A percentile compares a stretch with the other conserved stretches of the same genome.
Evolutionary conservation across 2,797 vertebrate species (phyloP).

Genomic region (Siniperca undulata): DNA sequence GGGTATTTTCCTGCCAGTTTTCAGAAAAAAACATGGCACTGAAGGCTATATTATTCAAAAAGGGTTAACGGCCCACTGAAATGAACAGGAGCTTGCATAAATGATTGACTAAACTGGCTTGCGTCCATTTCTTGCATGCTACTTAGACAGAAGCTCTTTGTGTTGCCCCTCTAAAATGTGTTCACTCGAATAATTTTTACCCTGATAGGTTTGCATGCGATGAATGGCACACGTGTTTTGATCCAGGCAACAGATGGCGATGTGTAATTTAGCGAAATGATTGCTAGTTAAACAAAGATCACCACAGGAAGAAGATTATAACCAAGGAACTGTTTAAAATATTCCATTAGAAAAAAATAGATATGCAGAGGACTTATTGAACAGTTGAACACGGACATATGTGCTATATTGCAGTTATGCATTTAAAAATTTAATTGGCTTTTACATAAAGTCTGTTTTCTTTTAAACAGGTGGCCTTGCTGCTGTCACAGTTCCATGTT

Average conservation of each 20-base stretch:
- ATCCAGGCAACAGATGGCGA: constrained; percentile 27
- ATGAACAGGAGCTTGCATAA: constrained; percentile 20
- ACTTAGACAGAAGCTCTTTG: constrained; percentile 8
- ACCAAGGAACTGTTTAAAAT: constrained; percentile 5
- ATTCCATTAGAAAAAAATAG: not conserved
- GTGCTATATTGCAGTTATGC: not conserved
- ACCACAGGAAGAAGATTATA: not conserved
- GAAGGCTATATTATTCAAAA: constrained; percentile 13
- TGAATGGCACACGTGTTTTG: not conserved
- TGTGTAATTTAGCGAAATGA: constrained; percentile 31
- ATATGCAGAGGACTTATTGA: not conserved
- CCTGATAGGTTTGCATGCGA: not conserved
- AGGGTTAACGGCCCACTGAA: not conserved
- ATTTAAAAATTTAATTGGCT: not conserved
- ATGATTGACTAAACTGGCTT: not conserved
- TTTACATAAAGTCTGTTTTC: not conserved
- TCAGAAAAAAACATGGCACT: constrained; percentile 4
- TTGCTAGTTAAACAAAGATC: constrained; percentile 11
- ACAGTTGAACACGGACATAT: not conserved
- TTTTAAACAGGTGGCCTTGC: not conserved
- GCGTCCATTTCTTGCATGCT: not conserved
- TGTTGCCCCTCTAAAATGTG: not conserved
- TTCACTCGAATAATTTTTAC: not conserved
- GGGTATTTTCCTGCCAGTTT: constrained; percentile 40
- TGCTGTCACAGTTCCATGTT: constrained; percentile 12